Conservation (phyloP, 2,113 vertebrate species). For the Chaetura pelagica region DNA sequence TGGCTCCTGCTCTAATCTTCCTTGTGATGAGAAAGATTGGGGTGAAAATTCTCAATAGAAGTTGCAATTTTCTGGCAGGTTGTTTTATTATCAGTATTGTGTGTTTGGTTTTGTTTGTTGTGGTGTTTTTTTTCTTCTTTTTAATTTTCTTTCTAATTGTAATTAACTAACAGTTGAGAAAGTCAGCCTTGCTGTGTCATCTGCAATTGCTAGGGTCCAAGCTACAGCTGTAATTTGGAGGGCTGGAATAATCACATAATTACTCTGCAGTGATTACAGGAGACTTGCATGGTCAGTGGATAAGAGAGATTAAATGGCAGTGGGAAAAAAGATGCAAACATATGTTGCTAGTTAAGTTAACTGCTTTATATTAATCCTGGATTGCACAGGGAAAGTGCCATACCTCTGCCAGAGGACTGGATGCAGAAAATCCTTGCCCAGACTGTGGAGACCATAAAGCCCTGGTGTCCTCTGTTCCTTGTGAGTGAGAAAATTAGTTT, state of each 20-base stretch:
- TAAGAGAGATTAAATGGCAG: slow-evolving; percentile 56
- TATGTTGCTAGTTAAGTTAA: slow-evolving; percentile 63
- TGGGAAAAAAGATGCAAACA: slow-evolving; percentile 46
- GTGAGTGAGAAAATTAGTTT: neutral
- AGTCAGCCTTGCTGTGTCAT: slow-evolving; percentile 38
- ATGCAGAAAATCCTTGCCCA: neutral
- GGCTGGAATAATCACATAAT: slow-evolving; percentile 70
- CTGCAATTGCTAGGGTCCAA: slow-evolving; percentile 53
- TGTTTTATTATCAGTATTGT: neutral
- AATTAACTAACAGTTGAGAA: slow-evolving; percentile 45
- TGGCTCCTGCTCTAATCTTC: slow-evolving; percentile 1
- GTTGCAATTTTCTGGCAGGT: slow-evolving; percentile 3
- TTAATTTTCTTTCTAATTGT: neutral
- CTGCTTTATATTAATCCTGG: slow-evolving; percentile 31
- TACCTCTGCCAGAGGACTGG: neutral
- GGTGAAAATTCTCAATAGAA: slow-evolving; percentile 15
- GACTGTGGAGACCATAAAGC: neutral
- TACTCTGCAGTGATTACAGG: slow-evolving; percentile 52
- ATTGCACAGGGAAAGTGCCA: neutral
- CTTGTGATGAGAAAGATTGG: neutral
- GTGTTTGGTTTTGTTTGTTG: neutral
- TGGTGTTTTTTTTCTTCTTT: no score
- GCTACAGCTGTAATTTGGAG: slow-evolving; percentile 64
- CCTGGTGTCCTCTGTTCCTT: neutral
- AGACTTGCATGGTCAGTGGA: slow-evolving; percentile 62